These are phyloP conservation scores for Staurois parvus DNA, from an alignment of 2,797 vertebrate genomes.

Conservation along the genomic window DNA sequence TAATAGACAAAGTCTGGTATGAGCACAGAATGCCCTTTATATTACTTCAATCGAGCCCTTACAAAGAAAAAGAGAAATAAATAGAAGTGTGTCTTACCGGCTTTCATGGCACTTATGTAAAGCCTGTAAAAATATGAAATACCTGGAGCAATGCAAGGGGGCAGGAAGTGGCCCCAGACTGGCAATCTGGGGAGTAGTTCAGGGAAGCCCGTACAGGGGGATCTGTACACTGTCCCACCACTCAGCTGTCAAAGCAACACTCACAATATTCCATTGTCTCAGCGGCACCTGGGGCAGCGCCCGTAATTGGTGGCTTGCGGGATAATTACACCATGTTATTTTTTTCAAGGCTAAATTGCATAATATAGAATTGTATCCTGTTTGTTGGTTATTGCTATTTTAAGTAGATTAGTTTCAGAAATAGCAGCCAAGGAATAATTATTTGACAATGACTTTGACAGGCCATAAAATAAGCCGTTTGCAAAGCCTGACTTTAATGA, in stretches of 20 bases:
- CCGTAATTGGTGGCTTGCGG: too few relatives aligned
- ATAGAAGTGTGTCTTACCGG: conserved; percentile 11
- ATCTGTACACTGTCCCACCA: conserved; percentile 17
- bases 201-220: background rate
- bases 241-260: conserved; percentile 1
- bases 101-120: conserved; percentile 15
- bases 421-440: background rate
- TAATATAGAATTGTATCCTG: too few relatives aligned
- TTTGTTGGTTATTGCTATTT: background rate
- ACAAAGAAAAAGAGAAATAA: background rate
- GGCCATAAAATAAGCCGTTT: background rate
- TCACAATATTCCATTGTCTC: conserved; percentile 2
- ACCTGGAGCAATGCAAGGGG: background rate
- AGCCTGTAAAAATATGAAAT: conserved; percentile 32
- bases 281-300: background rate
- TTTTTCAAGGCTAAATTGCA: background rate
- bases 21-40: background rate
- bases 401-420: background rate
- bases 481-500: background rate
- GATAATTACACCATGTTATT: background rate
- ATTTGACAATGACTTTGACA: background rate
- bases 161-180: conserved; percentile 9
- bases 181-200: background rate
- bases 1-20: background rate
- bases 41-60: background rate